These are phyloP conservation scores for Pecten maximus DNA, from an alignment of 2,888 invertebrate genomes.

Conservation along the genomic window DNA sequence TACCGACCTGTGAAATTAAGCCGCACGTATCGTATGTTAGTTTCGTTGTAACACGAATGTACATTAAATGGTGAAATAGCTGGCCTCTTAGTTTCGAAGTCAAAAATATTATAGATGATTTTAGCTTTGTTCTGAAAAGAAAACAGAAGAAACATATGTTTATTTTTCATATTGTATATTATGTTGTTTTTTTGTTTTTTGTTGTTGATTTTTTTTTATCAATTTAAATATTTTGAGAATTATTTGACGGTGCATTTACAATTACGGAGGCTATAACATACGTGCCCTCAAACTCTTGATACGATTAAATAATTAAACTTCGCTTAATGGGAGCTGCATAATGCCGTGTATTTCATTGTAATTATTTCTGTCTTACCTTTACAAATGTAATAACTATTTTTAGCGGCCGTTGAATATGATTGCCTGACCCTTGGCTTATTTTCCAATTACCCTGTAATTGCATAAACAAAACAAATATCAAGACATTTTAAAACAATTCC, in stretches of 20 bases:
- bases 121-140: slow-evolving; percentile 7
- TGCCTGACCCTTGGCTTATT: neutral
- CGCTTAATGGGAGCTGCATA: too few relatives aligned
- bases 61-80: neutral
- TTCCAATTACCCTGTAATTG: neutral
- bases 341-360: neutral
- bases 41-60: neutral
- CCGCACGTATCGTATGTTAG: neutral
- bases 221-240: too few relatives aligned
- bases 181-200: too few relatives aligned
- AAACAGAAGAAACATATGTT: neutral
- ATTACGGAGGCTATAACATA: too few relatives aligned
- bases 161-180: neutral
- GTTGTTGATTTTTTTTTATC: too few relatives aligned
- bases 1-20: neutral
- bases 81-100: neutral
- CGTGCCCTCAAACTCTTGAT: too few relatives aligned
- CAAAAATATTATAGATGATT: neutral
- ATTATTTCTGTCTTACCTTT: neutral
- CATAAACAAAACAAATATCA: neutral
- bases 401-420: neutral
- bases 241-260: too few relatives aligned
- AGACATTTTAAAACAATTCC: too few relatives aligned
- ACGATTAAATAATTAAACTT: too few relatives aligned
- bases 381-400: neutral